Conservation (phyloP, 2,888 invertebrate genomes). For the Dusona sp. region DNA sequence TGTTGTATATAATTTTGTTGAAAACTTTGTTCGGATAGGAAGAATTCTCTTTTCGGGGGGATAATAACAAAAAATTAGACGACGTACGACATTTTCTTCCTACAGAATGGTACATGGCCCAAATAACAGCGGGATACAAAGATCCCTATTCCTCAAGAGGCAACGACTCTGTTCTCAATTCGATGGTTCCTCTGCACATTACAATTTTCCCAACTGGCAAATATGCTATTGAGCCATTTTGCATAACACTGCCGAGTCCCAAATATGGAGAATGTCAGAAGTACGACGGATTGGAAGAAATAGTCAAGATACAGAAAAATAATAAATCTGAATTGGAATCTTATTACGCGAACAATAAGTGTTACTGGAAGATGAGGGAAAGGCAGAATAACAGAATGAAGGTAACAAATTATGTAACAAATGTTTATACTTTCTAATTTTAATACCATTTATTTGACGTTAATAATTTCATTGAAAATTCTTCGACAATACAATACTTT, state of each 20-base stretch:
- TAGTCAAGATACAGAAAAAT: conserved; percentile 76
- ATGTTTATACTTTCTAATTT: not conserved
- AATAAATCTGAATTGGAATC: conserved; percentile 78
- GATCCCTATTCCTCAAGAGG: conserved; percentile 36
- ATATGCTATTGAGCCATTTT: conserved; percentile 76
- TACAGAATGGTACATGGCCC: conserved; percentile 82
- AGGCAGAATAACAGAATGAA: conserved; percentile 80
- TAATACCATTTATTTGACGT: conserved; percentile 8
- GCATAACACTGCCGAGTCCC: conserved; percentile 79
- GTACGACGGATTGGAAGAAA: conserved; percentile 80
- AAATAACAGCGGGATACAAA: conserved; percentile 79
- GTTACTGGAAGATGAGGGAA: conserved; percentile 82
- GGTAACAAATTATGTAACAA: conserved; percentile 71
- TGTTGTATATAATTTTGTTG: not conserved
- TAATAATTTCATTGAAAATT: conserved; percentile 22
- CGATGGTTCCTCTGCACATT: conserved; percentile 78
- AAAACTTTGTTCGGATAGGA: not conserved
- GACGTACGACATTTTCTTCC: conserved; percentile 1
- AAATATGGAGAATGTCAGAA: conserved; percentile 48
- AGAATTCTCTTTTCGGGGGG: not conserved
- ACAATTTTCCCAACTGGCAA: conserved; percentile 79
- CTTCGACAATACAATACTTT: no score
- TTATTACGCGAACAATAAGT: conserved; percentile 74
- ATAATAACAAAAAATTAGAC: not conserved
- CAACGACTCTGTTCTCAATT: conserved; percentile 34